Base-by-base conservation (phyloP, 2,797 vertebrate genomes). In the Carapus acus region DNA sequence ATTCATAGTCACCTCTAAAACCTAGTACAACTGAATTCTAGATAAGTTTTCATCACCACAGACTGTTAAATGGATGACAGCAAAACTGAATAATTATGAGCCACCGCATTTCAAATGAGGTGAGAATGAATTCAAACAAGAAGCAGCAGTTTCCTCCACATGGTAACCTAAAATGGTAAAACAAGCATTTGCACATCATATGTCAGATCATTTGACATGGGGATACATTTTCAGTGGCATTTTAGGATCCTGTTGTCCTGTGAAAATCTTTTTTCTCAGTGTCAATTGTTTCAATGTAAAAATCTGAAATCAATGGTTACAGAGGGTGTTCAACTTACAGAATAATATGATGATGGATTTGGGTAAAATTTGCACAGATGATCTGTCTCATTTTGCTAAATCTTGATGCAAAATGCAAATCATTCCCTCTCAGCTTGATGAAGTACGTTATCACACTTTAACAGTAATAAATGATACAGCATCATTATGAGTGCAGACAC, bases 381-480 rank as follows among this genome's bases (percentile, higher is more conserved):
- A n/a, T n/a, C n/a, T n/a, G n/a, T n/a, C n/a, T n/a, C 37, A 22
- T 33, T 21, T 43, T 42, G 19, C 15, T 2, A 44, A 54, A 8
- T 4, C 56, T 19, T 46, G 1, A 36, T 17, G 56, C 40, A 47
- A 43, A 62, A 33, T 36, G 39, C 33, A 50, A 29, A 17, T 11
- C 4, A 9, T 15, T 19, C n/a, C 29, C n/a, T 8, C 13, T 20
- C 51, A 7, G 38, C n/a, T 60, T 56, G 61, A 41, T 58, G 60
- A 54, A 14, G 47, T 1, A 54, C 55, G 62, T 66, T 17, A 43
- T 57, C 44, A 49, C 4, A n/a, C 41, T 18, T 16, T 20, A 36
- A 29, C 55, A 62, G 27, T 44, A n/a, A 23, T 49, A 29, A 38
- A 45, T 58, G 54, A 58, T 52, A 53, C n/a, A 27, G 34, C 24